A percentile compares a stretch with the other conserved stretches of the same genome.
Conservation (phyloP, 1,140 invertebrate genomes). For the Gonatopus flavifemur region DNA sequence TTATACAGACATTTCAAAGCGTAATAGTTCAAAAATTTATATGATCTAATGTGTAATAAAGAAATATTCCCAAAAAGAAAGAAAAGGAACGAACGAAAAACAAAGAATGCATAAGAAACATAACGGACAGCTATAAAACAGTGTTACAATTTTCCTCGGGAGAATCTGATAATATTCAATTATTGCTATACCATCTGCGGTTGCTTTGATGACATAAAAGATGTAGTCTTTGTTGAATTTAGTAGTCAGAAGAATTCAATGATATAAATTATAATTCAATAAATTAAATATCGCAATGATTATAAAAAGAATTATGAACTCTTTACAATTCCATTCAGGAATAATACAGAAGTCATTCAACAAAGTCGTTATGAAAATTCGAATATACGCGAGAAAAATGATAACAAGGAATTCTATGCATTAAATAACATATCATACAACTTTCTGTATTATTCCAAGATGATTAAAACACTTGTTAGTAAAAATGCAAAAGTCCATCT, state of each 20-base stretch:
- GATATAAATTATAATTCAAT: too few relatives aligned
- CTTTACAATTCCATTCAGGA: conserved; percentile 24
- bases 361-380: background rate
- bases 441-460: conserved; percentile 27
- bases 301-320: conserved; percentile 17
- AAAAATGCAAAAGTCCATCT: conserved; percentile 19
- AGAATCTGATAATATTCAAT: too few relatives aligned
- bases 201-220: conserved; percentile 33
- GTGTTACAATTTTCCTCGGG: too few relatives aligned
- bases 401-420: background rate
- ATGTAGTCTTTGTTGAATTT: too few relatives aligned
- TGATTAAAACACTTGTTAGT: conserved; percentile 13
- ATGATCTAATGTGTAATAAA: too few relatives aligned
- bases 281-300: conserved; percentile 25
- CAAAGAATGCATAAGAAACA: too few relatives aligned
- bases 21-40: too few relatives aligned
- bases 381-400: background rate
- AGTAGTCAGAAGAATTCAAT: too few relatives aligned
- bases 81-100: too few relatives aligned
- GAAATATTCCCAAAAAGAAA: too few relatives aligned
- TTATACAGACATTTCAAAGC: too few relatives aligned
- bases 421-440: background rate
- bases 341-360: conserved; percentile 26
- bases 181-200: conserved; percentile 26
- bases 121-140: too few relatives aligned